Evolutionary conservation across 1,140 invertebrate genomes (phyloP), one percentile per base, ranked within the genome.

Genomic region (Philopotamus ludificatus): DNA sequence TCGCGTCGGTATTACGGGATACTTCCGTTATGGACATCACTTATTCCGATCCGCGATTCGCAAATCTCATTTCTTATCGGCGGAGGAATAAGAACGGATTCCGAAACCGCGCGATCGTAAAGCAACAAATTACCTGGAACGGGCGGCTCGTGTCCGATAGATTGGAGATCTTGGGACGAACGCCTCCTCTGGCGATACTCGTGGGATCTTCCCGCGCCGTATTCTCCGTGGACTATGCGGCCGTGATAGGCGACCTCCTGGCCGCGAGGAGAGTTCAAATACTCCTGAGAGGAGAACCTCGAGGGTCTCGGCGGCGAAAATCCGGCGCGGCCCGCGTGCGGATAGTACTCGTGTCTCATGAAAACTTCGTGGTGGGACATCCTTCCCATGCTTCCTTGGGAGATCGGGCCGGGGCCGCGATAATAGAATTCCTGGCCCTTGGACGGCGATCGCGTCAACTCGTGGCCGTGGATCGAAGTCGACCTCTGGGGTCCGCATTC

Each of bases 241-340:
- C 55, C 65, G 21, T 44, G 51, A 25, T 65, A 67, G 23, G 34
- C 34, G 15, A n/a, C 57, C 42, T 70, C 69, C 44, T 68, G 65
- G n/a, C 69, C 59, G 65, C 77, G 74, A 0, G 77, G 76, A 9
- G 74, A 74, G 58, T 80, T 80, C 67, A 81, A 66, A 58, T 81
- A 81, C 73, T 81, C 79, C 66, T 81, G 79, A 0, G 79, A 81
- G 0, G 79, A 81, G 50, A 81, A 81, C 51, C 79, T 60, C 7
- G 78, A 77, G 3, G 78, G 74, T n/a, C 78, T 70, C 8, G 78
- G 76, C 8, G 77, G 75, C 0, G 75, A 76, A 58, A 79, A 76
- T 3, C 77, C 77, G 41, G 76, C 72, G 65, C 76, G 76, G 0
- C 78, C 77, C 58, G 76, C 73, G n/a, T 70, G 68, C 0, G 63